A percentile compares a stretch with the other conserved stretches of the same genome.
Evolutionary conservation across 2,113 vertebrate genomes (phyloP).

Genomic region (Cyanistes caeruleus): DNA sequence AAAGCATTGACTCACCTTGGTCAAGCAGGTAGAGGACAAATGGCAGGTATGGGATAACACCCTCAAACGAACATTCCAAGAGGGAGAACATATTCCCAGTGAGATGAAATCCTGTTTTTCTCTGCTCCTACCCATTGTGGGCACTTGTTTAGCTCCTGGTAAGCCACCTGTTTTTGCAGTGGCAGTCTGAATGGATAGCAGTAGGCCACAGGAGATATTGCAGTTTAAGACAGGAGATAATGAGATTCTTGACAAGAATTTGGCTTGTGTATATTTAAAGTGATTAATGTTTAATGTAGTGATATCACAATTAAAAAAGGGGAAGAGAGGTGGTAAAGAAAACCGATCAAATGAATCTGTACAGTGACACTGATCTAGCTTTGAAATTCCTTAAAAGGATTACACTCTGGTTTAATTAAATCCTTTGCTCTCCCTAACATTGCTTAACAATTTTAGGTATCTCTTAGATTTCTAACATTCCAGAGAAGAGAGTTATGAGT

Average conservation of each 20-base stretch:
- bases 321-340: not conserved
- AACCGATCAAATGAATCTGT: not conserved
- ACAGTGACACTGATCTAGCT: not conserved
- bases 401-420: constrained; percentile 24
- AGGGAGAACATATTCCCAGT: not conserved
- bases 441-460: constrained; percentile 34
- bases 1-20: not conserved
- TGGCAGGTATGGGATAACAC: not conserved
- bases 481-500: constrained; percentile 11
- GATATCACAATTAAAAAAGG: not conserved
- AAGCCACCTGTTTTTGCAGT: not conserved
- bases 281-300: constrained; percentile 5
- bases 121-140: not conserved
- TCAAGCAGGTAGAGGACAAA: not conserved
- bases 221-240: not conserved
- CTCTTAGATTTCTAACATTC: constrained; percentile 31
- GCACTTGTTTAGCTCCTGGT: not conserved
- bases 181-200: not conserved
- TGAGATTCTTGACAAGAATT: not conserved
- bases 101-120: not conserved
- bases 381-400: constrained; percentile 39
- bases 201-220: not conserved
- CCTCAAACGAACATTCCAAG: not conserved
- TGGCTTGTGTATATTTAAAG: not conserved
- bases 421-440: constrained; percentile 23